Percentiles rank a stretch among this genome's conserved stretches.
Conservation (phyloP, 1,140 invertebrate genomes). For the Neodiprion virginianus region DNA sequence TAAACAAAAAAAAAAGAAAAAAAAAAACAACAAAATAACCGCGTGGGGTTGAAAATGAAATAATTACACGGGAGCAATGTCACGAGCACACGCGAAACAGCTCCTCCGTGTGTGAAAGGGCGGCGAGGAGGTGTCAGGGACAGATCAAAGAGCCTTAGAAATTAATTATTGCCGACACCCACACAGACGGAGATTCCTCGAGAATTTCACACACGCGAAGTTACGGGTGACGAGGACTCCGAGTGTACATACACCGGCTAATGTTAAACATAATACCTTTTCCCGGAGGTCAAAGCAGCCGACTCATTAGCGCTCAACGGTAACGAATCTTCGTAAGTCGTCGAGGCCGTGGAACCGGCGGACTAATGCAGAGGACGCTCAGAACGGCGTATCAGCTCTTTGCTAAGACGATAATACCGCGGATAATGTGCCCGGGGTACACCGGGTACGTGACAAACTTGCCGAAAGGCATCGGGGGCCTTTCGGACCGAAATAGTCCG, state of each 20-base stretch:
- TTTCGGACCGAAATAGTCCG: neutral
- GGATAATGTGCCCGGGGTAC: neutral
- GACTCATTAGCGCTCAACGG: slow-evolving; percentile 37
- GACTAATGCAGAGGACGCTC: no score
- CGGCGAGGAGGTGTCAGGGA: neutral
- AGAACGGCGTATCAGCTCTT: neutral
- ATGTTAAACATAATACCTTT: neutral
- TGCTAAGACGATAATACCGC: neutral
- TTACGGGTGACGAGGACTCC: no score
- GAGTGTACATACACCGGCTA: neutral
- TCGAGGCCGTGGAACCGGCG: no score
- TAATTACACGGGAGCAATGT: neutral
- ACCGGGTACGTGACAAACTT: slow-evolving; percentile 3
- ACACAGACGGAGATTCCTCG: slow-evolving; percentile 20
- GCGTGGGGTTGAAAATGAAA: neutral
- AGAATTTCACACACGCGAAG: slow-evolving; percentile 1
- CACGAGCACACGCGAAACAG: neutral
- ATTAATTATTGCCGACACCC: slow-evolving; percentile 45
- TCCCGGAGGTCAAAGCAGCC: slow-evolving; percentile 36
- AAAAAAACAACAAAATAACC: no score
- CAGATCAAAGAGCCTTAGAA: slow-evolving; percentile 28
- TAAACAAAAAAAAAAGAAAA: no score
- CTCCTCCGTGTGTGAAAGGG: neutral
- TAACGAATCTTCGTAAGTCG: neutral
- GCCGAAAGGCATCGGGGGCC: neutral